These are phyloP conservation scores for Melipona quadrifasciata DNA, from an alignment of 1,140 invertebrate genomes.

Conservation along the genomic window DNA sequence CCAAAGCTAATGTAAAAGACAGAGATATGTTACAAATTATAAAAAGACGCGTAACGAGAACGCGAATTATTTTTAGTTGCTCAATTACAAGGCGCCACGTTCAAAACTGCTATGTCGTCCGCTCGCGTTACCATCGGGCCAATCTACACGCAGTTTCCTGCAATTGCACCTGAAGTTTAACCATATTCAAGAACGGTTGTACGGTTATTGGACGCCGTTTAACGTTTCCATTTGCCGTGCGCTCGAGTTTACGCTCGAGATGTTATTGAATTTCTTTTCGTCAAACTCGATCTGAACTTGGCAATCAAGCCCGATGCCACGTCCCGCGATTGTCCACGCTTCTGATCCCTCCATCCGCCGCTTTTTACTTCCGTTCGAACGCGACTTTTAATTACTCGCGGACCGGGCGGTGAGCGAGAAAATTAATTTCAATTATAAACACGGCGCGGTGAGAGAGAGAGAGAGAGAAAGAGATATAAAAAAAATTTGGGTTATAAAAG, in stretches of 20 bases:
- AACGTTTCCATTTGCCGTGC: neutral
- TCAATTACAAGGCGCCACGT: too few species aligned
- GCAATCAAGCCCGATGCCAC: neutral
- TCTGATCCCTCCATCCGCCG: neutral
- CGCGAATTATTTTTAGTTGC: too few species aligned
- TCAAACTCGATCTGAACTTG: neutral
- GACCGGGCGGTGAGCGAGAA: neutral
- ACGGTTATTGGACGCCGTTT: neutral
- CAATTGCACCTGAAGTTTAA: constrained; percentile 24
- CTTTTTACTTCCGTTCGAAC: neutral
- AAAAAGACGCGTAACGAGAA: too few species aligned
- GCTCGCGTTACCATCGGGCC: too few species aligned
- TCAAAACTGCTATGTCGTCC: too few species aligned
- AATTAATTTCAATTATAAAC: neutral
- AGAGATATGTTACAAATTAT: too few species aligned
- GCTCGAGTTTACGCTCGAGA: too few species aligned
- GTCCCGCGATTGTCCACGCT: neutral
- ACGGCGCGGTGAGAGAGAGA: too few species aligned
- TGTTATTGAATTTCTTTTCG: neutral
- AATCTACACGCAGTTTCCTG: neutral
- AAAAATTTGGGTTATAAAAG: constrained; percentile 40
- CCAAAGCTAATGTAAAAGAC: too few species aligned
- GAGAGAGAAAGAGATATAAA: neutral
- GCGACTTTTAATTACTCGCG: too few species aligned
- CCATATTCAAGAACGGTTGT: neutral